These are phyloP conservation scores for Ceraclea dissimilis DNA, from an alignment of 2,888 invertebrate species.

Conservation along the genomic window DNA sequence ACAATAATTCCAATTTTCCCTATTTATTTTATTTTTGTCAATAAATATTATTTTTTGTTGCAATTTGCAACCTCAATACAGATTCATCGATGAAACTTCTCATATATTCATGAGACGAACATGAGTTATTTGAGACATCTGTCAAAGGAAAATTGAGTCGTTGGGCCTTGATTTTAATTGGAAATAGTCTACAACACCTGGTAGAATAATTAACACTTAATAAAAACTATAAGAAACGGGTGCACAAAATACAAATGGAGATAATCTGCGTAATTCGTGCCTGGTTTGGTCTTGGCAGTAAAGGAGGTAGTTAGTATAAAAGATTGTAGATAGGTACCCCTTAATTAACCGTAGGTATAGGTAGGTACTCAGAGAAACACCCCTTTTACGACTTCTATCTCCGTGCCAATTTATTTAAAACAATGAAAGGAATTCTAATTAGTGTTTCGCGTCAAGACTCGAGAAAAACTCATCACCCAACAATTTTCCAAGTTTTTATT, in stretches of 20 bases:
- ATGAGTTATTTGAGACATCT: too few species aligned
- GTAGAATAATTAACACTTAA: background rate
- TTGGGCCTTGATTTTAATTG: too few species aligned
- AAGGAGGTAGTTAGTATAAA: background rate
- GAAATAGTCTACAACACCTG: too few species aligned
- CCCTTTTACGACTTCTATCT: slow-evolving; percentile 12
- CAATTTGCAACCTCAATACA: too few species aligned
- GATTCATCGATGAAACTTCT: too few species aligned
- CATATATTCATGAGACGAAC: too few species aligned
- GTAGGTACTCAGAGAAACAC: background rate
- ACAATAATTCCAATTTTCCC: too few species aligned
- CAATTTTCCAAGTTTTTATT: background rate
- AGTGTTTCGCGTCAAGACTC: slow-evolving; percentile 8
- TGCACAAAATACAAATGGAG: too few species aligned
- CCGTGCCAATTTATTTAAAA: slow-evolving; percentile 20
- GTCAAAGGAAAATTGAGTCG: too few species aligned
- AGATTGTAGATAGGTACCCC: slow-evolving; percentile 4
- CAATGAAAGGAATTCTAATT: slow-evolving; percentile 23
- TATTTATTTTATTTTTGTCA: too few species aligned
- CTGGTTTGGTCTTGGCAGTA: background rate
- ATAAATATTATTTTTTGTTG: too few species aligned
- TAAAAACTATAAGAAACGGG: background rate
- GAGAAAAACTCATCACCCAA: background rate
- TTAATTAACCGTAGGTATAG: slow-evolving; percentile 16
- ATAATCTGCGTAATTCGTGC: too few species aligned